Evolutionary conservation across 2,113 vertebrate genomes (phyloP).

Genomic region (Callorhinus ursinus): DNA sequence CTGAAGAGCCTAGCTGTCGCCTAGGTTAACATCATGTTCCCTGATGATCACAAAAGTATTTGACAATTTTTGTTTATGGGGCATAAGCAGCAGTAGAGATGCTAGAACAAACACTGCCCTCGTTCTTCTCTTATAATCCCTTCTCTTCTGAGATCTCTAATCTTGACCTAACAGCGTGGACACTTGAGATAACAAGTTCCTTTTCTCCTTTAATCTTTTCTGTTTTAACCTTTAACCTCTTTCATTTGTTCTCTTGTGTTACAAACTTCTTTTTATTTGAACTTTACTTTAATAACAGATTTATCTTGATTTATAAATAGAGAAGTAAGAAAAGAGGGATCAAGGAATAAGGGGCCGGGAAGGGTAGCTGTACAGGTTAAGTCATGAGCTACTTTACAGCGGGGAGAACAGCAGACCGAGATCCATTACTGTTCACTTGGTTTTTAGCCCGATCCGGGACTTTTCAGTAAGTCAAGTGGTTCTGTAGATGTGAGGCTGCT

Average conservation of each 20-base stretch:
- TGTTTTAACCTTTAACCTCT: neutral
- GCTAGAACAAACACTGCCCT: neutral
- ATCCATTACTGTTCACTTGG: neutral
- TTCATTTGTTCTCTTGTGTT: neutral
- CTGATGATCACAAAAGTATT: neutral
- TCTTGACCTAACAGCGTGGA: neutral
- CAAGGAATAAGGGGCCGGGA: neutral
- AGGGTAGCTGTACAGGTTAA: neutral
- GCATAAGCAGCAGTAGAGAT: neutral
- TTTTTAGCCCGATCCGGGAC: neutral
- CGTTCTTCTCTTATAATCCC: neutral
- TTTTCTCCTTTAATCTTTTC: neutral
- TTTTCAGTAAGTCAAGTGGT: neutral
- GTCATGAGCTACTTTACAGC: neutral
- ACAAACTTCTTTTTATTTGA: constrained; percentile 32
- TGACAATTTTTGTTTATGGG: neutral
- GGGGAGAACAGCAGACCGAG: neutral
- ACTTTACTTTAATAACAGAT: neutral
- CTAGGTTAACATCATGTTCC: neutral
- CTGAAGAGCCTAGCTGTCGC: neutral
- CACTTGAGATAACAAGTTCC: neutral
- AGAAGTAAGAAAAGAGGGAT: neutral
- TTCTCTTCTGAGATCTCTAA: neutral
- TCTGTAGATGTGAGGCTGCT: neutral
- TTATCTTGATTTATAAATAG: constrained; percentile 28